These are phyloP conservation scores for Spongia lamella DNA, from an alignment of 37 sponge, comb jelly and placozoan species.

Conservation along the genomic window DNA sequence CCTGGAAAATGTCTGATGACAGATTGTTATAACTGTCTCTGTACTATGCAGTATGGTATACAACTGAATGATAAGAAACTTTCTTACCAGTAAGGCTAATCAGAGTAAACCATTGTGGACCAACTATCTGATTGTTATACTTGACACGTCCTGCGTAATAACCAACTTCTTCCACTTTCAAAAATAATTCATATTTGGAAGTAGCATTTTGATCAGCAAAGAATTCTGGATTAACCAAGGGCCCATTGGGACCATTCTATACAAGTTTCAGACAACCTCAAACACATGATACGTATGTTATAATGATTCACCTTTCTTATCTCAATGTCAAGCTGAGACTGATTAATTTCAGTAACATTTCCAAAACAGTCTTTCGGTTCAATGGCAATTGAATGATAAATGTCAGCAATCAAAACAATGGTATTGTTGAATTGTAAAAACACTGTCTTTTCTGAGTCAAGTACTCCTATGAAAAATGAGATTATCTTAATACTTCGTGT, in stretches of 20 bases:
- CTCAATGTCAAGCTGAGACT: slow-evolving; percentile 36
- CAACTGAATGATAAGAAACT: background rate
- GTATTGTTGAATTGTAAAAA: slow-evolving; percentile 47
- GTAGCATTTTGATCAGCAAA: slow-evolving; percentile 20
- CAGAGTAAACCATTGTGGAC: slow-evolving; percentile 28
- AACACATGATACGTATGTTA: background rate
- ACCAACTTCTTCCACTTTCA: slow-evolving; percentile 67
- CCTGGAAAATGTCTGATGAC: too few species aligned
- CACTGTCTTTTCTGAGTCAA: slow-evolving; percentile 58
- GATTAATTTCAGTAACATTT: slow-evolving; percentile 37
- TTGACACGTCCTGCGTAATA: slow-evolving; percentile 57
- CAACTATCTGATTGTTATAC: slow-evolving; percentile 34
- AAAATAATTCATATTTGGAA: slow-evolving; percentile 46
- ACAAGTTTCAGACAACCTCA: background rate
- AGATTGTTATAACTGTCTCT: background rate
- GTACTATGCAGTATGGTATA: background rate
- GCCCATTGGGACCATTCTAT: slow-evolving; percentile 32
- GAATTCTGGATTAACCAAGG: slow-evolving; percentile 56
- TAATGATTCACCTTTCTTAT: slow-evolving; percentile 50
- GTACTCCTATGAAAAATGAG: slow-evolving; percentile 35
- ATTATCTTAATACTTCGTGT: background rate
- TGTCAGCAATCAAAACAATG: slow-evolving; percentile 48
- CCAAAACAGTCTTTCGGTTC: slow-evolving; percentile 75
- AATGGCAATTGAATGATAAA: slow-evolving; percentile 53
- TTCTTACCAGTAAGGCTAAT: slow-evolving; percentile 40